A percentile compares a stretch with the other conserved stretches of the same genome.
phyloP scores from a whole-genome alignment of 2,113 vertebrate species.

The Oceanodroma tethys region DNA sequence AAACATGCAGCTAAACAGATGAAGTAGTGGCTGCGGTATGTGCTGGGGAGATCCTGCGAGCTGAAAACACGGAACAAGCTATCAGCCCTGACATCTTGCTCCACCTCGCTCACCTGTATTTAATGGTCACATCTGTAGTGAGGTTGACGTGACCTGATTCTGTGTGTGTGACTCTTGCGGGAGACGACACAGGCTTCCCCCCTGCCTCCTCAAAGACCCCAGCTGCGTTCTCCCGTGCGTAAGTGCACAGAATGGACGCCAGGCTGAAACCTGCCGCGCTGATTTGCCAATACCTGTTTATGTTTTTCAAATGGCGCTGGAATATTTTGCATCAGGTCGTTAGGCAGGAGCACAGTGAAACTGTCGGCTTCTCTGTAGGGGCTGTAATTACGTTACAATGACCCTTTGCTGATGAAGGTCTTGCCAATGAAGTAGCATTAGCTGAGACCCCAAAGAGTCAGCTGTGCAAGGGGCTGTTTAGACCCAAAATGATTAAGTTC shows the following conservation, averaged over 20 bases:
- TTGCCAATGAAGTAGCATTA: background rate
- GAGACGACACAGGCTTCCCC: background rate
- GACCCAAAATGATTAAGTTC: background rate
- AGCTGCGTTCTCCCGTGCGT: accelerated
- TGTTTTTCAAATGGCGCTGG: background rate
- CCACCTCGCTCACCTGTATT: background rate
- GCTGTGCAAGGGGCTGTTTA: background rate
- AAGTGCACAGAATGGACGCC: background rate
- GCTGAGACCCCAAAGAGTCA: background rate
- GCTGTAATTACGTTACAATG: accelerated
- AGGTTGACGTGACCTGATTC: accelerated
- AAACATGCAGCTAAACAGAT: background rate
- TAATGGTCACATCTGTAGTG: accelerated
- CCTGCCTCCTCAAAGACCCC: background rate
- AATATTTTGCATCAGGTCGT: background rate
- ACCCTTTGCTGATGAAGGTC: background rate
- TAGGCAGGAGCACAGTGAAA: background rate
- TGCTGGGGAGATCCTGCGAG: background rate
- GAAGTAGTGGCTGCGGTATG: accelerated
- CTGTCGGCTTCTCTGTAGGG: accelerated
- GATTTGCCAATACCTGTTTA: background rate
- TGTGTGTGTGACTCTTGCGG: accelerated
- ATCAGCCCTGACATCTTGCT: accelerated
- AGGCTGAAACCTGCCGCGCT: background rate
- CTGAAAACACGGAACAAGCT: background rate